phyloP scores from a whole-genome alignment of 2,888 invertebrate species.

The Drosophila heteroneura region DNA sequence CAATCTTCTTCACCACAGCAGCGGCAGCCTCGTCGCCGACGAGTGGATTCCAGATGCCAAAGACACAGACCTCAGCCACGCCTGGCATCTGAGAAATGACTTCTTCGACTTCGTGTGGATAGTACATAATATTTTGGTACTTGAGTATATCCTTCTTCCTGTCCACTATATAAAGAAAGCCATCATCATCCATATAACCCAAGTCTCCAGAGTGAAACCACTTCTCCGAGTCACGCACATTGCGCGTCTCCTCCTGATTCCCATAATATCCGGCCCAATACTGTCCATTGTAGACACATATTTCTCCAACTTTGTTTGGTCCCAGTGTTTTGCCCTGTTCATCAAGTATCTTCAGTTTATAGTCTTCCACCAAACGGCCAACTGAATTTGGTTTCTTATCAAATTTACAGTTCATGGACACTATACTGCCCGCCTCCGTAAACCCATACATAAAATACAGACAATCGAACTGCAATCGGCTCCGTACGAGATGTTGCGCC shows the following conservation, averaged over 20 bases:
- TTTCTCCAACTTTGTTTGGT: slow-evolving; percentile 76
- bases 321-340: slow-evolving; percentile 64
- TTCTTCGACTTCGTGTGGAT: slow-evolving; percentile 80
- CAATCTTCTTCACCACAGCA: slow-evolving; percentile 67
- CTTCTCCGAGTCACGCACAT: slow-evolving; percentile 61
- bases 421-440: slow-evolving; percentile 67
- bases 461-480: slow-evolving; percentile 36
- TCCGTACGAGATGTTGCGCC: too few relatives aligned
- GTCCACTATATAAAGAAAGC: slow-evolving; percentile 76
- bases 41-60: slow-evolving; percentile 74
- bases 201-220: slow-evolving; percentile 83
- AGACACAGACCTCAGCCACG: slow-evolving; percentile 79
- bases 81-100: slow-evolving; percentile 73
- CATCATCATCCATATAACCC: slow-evolving; percentile 83
- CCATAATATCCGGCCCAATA: slow-evolving; percentile 82
- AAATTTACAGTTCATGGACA: slow-evolving; percentile 53
- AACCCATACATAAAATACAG: slow-evolving; percentile 71
- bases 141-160: slow-evolving; percentile 82
- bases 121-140: slow-evolving; percentile 76
- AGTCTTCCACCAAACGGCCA: slow-evolving; percentile 66
- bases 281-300: slow-evolving; percentile 59
- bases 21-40: slow-evolving; percentile 82
- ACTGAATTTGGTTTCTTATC: slow-evolving; percentile 71
- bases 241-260: slow-evolving; percentile 65
- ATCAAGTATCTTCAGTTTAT: slow-evolving; percentile 18